These are phyloP conservation scores for Copidosoma floridanum DNA, from an alignment of 1,140 invertebrate species.

Conservation along the genomic window DNA sequence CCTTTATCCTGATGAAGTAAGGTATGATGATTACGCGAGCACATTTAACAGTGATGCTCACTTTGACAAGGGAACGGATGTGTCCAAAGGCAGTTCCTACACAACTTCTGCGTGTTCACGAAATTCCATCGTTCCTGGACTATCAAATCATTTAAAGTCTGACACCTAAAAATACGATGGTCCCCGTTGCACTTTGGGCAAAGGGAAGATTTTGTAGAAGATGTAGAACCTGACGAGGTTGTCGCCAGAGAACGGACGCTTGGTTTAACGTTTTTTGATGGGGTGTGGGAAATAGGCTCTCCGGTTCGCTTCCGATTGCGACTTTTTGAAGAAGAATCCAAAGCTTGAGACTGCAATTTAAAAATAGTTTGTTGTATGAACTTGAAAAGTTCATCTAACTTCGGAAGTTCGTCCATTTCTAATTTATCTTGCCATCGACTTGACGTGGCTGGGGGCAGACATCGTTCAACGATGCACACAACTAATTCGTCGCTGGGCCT, in stretches of 20 bases:
- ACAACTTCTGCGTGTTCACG: too few species aligned
- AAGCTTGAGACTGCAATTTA: neutral
- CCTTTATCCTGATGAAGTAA: neutral
- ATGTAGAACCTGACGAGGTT: neutral
- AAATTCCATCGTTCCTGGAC: too few species aligned
- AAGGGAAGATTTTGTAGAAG: neutral
- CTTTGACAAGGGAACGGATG: neutral
- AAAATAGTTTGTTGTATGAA: neutral
- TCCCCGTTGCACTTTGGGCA: neutral
- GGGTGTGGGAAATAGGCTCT: neutral
- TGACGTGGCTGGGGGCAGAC: neutral
- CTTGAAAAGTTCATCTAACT: neutral
- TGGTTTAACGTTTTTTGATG: neutral
- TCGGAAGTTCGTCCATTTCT: neutral
- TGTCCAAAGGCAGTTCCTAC: neutral
- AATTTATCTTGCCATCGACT: neutral
- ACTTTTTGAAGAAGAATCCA: neutral
- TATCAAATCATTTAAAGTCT: too few species aligned
- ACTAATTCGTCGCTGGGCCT: neutral
- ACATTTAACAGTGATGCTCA: neutral
- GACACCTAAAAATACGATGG: too few species aligned
- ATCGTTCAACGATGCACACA: neutral
- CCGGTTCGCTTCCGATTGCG: neutral
- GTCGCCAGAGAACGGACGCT: neutral
- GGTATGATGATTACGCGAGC: neutral